Evolutionary conservation across 2,113 vertebrate species (phyloP).

Genomic region (Xenopus tropicalis): DNA sequence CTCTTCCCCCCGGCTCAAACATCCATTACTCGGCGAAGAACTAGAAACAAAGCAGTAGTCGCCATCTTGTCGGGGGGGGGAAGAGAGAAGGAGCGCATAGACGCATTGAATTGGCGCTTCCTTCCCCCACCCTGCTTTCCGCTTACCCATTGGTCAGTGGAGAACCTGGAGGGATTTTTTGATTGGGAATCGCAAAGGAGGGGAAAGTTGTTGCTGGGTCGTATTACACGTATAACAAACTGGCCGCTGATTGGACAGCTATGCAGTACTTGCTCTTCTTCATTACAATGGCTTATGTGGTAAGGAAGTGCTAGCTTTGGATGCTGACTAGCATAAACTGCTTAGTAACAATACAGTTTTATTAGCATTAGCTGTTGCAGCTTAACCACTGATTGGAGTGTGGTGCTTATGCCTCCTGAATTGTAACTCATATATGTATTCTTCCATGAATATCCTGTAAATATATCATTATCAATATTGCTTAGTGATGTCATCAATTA

Average conservation of each 20-base stretch:
- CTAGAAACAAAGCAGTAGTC: conserved; percentile 58
- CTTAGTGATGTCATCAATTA: no score
- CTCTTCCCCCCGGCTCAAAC: conserved; percentile 24
- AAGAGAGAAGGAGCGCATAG: conserved; percentile 47
- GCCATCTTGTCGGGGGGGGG: conserved; percentile 84
- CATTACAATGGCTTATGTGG: no score
- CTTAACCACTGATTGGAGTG: no score
- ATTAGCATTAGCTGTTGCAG: no score
- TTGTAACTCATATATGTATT: no score
- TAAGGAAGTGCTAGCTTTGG: no score
- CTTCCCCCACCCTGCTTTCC: conserved; percentile 59
- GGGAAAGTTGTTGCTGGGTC: conserved; percentile 52
- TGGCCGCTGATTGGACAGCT: conserved; percentile 40
- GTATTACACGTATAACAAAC: conserved; percentile 33
- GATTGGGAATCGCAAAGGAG: conserved; percentile 50
- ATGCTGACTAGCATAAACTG: no score
- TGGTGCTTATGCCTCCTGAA: no score
- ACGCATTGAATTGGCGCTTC: conserved; percentile 80
- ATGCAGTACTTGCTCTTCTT: neutral
- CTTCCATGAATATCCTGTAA: no score
- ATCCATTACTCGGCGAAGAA: conserved; percentile 39
- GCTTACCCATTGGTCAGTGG: conserved; percentile 61
- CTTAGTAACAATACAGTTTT: no score
- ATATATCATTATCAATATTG: no score
- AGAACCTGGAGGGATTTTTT: conserved; percentile 50